phyloP scores from a whole-genome alignment of 2,888 invertebrate genomes.

The Microctonus hyperodae region DNA sequence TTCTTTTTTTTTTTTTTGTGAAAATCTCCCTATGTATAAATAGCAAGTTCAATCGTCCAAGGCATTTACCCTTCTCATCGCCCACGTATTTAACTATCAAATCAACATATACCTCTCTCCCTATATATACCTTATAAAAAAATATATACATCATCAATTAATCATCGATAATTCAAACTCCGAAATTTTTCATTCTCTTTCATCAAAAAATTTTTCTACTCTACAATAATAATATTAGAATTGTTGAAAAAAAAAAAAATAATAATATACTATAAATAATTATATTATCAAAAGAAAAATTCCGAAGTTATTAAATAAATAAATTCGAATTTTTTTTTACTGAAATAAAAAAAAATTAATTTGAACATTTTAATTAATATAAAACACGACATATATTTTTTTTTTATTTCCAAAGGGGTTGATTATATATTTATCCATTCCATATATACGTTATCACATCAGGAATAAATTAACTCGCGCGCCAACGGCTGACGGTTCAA shows the following conservation, averaged over 20 bases:
- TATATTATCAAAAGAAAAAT: neutral
- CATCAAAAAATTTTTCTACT: neutral
- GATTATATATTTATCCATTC: neutral
- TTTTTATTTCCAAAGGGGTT: conserved; percentile 9
- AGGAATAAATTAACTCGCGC: conserved; percentile 8
- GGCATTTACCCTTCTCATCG: conserved; percentile 28
- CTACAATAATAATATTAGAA: neutral
- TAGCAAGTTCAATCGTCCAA: conserved; percentile 24
- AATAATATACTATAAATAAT: neutral
- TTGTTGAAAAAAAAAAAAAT: neutral
- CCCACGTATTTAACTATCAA: neutral
- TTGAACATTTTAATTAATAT: no score
- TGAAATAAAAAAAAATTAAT: no score
- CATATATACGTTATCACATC: conserved; percentile 3
- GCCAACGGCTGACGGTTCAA: conserved; percentile 10
- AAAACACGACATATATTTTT: conserved; percentile 1
- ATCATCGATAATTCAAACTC: neutral
- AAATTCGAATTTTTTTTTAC: no score
- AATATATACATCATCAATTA: neutral
- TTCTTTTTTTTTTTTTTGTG: neutral
- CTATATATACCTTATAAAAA: neutral
- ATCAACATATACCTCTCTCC: neutral
- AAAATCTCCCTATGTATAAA: neutral
- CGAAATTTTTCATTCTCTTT: neutral
- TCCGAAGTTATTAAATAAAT: no score